Conservation (phyloP, 2,113 vertebrate genomes). For the Mirounga angustirostris region DNA sequence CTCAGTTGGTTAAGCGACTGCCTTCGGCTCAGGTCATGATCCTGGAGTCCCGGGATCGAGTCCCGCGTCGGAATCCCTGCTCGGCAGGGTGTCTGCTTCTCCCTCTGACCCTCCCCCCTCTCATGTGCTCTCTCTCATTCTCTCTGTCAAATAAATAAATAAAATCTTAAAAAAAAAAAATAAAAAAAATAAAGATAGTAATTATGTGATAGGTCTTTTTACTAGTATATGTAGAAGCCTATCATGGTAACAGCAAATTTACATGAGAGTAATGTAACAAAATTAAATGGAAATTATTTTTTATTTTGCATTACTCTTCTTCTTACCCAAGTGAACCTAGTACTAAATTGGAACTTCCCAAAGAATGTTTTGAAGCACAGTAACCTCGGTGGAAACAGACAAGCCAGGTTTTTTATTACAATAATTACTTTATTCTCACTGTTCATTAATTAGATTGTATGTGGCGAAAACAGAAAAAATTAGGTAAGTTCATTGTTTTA, state of each 20-base stretch:
- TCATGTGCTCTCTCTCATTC: too few species aligned
- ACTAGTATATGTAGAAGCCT: neutral
- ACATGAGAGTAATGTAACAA: neutral
- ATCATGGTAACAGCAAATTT: neutral
- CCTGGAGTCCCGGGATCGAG: too few species aligned
- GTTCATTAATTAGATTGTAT: conserved; percentile 37
- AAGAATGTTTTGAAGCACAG: neutral
- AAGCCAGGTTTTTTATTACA: conserved; percentile 5
- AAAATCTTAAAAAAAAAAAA: too few species aligned
- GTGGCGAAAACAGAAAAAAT: conserved; percentile 9
- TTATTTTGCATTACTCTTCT: conserved; percentile 16
- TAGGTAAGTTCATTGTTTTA: conserved; percentile 59
- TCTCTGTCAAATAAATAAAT: too few species aligned
- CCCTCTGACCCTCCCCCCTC: too few species aligned
- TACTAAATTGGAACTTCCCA: neutral
- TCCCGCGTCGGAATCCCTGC: too few species aligned
- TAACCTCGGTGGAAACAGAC: conserved; percentile 20
- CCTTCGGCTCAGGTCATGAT: too few species aligned
- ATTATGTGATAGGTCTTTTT: conserved; percentile 8
- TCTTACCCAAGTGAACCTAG: neutral
- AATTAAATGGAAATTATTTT: conserved; percentile 12
- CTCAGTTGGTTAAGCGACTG: too few species aligned
- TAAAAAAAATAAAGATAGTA: neutral
- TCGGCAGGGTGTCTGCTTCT: too few species aligned
- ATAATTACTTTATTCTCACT: conserved; percentile 12